Base-by-base conservation (phyloP, 2,113 vertebrate species). In the Rana temporaria region DNA sequence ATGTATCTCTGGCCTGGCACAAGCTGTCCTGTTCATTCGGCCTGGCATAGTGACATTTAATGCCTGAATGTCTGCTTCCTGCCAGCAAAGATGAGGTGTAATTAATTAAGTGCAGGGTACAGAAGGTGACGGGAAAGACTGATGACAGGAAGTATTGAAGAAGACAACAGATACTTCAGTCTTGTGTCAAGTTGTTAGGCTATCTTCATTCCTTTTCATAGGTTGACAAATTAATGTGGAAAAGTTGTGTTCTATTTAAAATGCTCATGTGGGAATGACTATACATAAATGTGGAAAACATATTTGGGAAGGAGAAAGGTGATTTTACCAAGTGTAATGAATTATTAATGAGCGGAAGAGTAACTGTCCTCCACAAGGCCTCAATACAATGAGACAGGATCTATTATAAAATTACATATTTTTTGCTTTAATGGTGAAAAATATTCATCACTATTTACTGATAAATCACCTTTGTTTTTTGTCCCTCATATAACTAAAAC, bases 1-100 rank as follows among this genome's bases (percentile, higher is more conserved):
- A 73, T 26, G 19, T n/a, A 55, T 53, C 30, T 68, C 15, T 60
- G 15, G 6, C 78, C 56, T 71, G 55, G 59, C 67, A 70, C 78
- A 19, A 48, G 55, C 66, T 60, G 78, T n/a, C 34, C 34, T 56
- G 22, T 12, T 34, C 64, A 59, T 15, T 14, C 65, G 22, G 20
- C 30, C 65, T 69, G 65, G 78, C 32, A 42, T 56, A 55, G 53
- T 69, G 78, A 69, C 65, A 79, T 79, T 69, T 69, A 55, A 55
- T 34, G 62, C 22, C 55, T 24, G 48, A 26, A 24, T 48, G 22
- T 20, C 34, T 80, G 30, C 57, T 66, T 7, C 2, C 55, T 26
- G 34, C 55, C 55, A 57, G 32, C 55, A 20, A 6, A 12, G 12
- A 70, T 78, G 63, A 56, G n/a, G 34, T 9, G 55, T 52, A 70